Conservation (phyloP, 2,888 invertebrate genomes). For the Callinectes sapidus region DNA sequence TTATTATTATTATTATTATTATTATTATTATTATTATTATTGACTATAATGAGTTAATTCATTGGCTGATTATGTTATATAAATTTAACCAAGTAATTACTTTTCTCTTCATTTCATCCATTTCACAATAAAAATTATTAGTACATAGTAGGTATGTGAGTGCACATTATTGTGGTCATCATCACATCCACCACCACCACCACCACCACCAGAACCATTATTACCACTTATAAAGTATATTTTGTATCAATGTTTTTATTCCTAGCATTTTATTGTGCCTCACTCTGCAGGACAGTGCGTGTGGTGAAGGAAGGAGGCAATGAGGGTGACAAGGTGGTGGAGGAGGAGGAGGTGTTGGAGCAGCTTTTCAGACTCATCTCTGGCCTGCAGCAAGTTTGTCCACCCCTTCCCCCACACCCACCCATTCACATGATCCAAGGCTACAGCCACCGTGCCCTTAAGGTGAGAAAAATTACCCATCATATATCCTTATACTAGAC, state of each 20-base stretch:
- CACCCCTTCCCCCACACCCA: slow-evolving; percentile 21
- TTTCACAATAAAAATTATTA: no score
- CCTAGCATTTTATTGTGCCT: not conserved
- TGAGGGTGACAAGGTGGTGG: slow-evolving; percentile 54
- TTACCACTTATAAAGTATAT: no score
- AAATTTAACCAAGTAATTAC: no score
- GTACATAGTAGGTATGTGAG: no score
- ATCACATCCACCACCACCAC: not conserved
- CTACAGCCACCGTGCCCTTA: slow-evolving; percentile 10
- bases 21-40: no score
- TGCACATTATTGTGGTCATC: not conserved
- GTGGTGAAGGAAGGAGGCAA: slow-evolving; percentile 41
- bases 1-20: no score
- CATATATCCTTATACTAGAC: no score
- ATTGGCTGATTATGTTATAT: no score
- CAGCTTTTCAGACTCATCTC: slow-evolving; percentile 57
- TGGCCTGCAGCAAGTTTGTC: slow-evolving; percentile 32
- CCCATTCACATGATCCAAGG: not conserved
- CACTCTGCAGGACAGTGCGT: slow-evolving; percentile 60
- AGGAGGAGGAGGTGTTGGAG: slow-evolving; percentile 41
- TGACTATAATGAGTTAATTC: no score
- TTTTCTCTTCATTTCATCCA: no score
- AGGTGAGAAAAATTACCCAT: slow-evolving; percentile 5
- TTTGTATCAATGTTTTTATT: not conserved
- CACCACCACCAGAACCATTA: no score